A percentile compares a stretch with the other conserved stretches of the same genome.
Conservation (phyloP, 2,113 vertebrate genomes). For the Trichechus manatus region DNA sequence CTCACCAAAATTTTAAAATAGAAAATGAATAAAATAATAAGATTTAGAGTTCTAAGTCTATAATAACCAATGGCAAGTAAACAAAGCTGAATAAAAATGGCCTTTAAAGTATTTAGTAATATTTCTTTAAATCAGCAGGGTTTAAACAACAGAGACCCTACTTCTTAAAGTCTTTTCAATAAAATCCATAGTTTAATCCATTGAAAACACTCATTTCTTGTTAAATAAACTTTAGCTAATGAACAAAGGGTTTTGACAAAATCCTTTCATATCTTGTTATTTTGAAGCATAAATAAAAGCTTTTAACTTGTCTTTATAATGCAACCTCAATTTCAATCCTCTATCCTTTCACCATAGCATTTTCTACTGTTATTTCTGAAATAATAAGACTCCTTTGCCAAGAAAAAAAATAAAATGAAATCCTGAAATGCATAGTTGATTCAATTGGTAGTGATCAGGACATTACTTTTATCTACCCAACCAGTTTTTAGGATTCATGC, state of each 20-base stretch:
- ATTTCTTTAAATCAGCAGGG: constrained; percentile 79
- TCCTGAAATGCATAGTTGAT: not conserved
- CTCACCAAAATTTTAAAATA: constrained; percentile 59
- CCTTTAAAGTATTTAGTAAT: constrained; percentile 78
- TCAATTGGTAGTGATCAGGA: not conserved
- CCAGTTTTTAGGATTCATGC: constrained; percentile 19
- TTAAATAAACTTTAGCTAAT: constrained; percentile 86
- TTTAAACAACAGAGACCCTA: constrained; percentile 83
- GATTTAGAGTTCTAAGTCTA: constrained; percentile 66
- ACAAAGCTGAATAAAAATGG: constrained; percentile 74
- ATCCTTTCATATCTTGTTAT: constrained; percentile 87
- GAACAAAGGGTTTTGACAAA: constrained; percentile 84
- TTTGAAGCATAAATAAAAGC: constrained; percentile 86
- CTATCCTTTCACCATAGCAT: constrained; percentile 70
- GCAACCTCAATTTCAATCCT: constrained; percentile 80
- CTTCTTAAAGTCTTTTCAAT: constrained; percentile 79
- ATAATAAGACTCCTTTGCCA: constrained; percentile 64
- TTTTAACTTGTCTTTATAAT: constrained; percentile 84
- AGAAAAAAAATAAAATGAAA: constrained; percentile 5
- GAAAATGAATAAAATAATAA: constrained; percentile 63
- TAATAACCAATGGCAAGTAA: constrained; percentile 65
- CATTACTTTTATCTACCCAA: constrained; percentile 42
- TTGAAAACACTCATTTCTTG: constrained; percentile 83
- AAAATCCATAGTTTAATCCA: constrained; percentile 80
- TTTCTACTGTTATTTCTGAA: constrained; percentile 80